A percentile compares a stretch with the other conserved stretches of the same genome.
phyloP scores from a whole-genome alignment of 2,113 vertebrate species.

The Gallinago media region DNA sequence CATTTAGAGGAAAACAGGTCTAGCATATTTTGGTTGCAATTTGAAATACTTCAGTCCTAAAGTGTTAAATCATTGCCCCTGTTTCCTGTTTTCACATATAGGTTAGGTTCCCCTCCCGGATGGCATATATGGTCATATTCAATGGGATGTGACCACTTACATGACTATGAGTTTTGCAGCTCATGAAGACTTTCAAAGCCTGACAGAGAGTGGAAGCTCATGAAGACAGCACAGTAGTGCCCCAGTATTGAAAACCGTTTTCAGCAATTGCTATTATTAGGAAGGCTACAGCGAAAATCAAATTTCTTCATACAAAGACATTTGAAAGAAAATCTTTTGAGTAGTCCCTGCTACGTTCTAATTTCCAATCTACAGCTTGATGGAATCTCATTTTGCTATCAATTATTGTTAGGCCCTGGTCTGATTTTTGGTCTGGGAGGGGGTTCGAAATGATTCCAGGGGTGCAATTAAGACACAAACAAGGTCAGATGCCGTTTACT shows the following conservation, averaged over 20 bases:
- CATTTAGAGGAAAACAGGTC: background rate
- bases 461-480: too few relatives aligned
- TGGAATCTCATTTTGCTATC: background rate
- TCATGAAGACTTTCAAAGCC: background rate
- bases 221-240: background rate
- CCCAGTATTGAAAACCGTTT: background rate
- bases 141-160: background rate
- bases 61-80: background rate
- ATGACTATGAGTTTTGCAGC: background rate
- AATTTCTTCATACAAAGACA: background rate
- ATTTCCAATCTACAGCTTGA: background rate
- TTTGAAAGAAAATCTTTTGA: background rate
- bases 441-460: too few relatives aligned
- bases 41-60: background rate
- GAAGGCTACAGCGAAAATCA: background rate
- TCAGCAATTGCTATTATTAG: background rate
- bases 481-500: too few relatives aligned
- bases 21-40: background rate
- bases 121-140: background rate
- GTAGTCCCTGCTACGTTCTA: background rate
- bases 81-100: background rate
- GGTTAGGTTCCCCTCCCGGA: background rate
- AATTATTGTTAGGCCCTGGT: background rate
- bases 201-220: background rate
- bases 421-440: too few relatives aligned